phyloP scores from a whole-genome alignment of 2,113 vertebrate species.

The Patagioenas fasciata region DNA sequence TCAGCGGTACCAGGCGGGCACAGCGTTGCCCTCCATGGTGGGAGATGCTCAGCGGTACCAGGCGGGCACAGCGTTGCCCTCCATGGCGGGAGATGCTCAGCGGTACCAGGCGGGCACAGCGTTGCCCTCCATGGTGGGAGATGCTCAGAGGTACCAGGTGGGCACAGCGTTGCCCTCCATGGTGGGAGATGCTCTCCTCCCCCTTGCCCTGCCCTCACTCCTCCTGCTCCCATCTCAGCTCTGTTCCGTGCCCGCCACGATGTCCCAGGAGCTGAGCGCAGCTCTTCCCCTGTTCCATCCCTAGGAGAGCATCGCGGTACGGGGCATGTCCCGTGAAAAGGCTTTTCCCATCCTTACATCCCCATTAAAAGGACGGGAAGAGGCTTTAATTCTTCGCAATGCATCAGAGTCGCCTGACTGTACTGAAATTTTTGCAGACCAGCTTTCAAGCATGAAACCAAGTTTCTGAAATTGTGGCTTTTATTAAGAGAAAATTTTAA shows the following conservation, averaged over 20 bases:
- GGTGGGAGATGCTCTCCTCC: background rate
- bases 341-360: background rate
- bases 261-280: too few relatives aligned
- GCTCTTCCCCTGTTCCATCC: background rate
- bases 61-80: background rate
- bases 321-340: background rate
- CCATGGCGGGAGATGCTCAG: too few relatives aligned
- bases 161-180: background rate
- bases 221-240: background rate
- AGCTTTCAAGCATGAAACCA: background rate
- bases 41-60: background rate
- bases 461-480: background rate
- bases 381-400: background rate
- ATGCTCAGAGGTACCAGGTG: background rate
- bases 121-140: background rate
- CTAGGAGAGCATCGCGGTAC: rapidly evolving
- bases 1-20: too few relatives aligned
- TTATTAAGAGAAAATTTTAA: background rate
- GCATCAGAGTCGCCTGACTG: background rate
- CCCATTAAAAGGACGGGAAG: background rate
- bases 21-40: too few relatives aligned
- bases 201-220: background rate
- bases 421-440: background rate
- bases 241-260: too few relatives aligned
- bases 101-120: too few relatives aligned